Evolutionary conservation across 1,140 invertebrate genomes (phyloP), one percentile per base, ranked within the genome.

Genomic region (Cydia splendana): DNA sequence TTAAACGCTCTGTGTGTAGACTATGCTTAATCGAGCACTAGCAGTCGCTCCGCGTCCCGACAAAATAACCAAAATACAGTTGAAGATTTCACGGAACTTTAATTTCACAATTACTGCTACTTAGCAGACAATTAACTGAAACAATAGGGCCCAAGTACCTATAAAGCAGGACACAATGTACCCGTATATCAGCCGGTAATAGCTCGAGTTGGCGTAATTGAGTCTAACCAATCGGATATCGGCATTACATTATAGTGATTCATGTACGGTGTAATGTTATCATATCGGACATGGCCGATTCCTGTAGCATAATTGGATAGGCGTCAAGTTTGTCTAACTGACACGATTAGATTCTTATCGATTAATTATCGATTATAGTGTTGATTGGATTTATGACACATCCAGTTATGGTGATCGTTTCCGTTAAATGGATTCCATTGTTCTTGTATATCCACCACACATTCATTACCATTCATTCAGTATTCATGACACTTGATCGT

Each of bases 141-240:
- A 74, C 67, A 77, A 82, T 79, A 65, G 74, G 69, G 13, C 45
- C 4, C 15, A 28, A 42, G 67, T 15, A 62, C 18, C 51, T 53
- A 34, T 74, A 77, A 48, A 45, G 5, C 30, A 13, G 15, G 57
- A 62, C 48, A 73, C 76, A 74, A 77, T 77, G 67, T 57, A 53
- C 73, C 77, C 81, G 82, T 85, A 86, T 84, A 89, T 86, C 84
- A 84, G 77, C 77, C 74, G 71, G 81, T 88, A 90, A 88, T 88
- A 85, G 88, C 80, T 82, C 76, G 82, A 80, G 80, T 83, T 81
- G 81, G 80, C 80, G 81, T 88, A 88, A 88, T 88, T 86, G 83
- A 87, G 82, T 84, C 81, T 53, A 80, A 80, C 82, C 84, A 83
- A 88, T 87, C 84, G 78, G 79, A 84, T 84, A 81, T 78, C 65